Evolutionary conservation across 2,797 vertebrate genomes (phyloP).

Genomic region (Malurus leucopterus): DNA sequence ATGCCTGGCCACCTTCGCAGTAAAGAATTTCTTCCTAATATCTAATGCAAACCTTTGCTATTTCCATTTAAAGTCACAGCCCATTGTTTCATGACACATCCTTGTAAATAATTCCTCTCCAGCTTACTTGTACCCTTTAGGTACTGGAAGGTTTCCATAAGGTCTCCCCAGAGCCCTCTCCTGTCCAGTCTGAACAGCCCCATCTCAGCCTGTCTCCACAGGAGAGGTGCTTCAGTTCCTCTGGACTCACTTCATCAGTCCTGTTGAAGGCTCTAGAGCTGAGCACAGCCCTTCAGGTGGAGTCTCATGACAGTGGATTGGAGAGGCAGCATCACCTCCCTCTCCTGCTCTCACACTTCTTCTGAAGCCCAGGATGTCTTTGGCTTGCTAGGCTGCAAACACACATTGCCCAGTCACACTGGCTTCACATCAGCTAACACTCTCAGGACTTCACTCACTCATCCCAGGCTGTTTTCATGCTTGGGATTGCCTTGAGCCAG

Average conservation of each 20-base stretch:
- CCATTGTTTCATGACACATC: background rate
- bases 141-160: background rate
- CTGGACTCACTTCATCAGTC: background rate
- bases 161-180: background rate
- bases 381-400: background rate
- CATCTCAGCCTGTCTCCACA: background rate
- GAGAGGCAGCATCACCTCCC: background rate
- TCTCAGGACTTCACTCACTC: background rate
- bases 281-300: background rate
- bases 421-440: too few species aligned
- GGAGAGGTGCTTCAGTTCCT: background rate
- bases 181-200: background rate
- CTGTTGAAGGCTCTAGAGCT: background rate
- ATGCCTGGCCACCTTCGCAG: background rate
- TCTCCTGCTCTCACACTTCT: background rate
- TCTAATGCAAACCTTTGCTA: background rate
- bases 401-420: too few species aligned
- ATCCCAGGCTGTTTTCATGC: rapidly evolving
- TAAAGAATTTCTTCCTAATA: background rate
- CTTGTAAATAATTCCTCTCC: background rate
- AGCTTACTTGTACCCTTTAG: background rate
- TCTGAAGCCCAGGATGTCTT: background rate
- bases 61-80: background rate
- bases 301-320: background rate
- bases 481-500: background rate